A percentile compares a stretch with the other conserved stretches of the same genome.
These are phyloP conservation scores for Ptychadena robeensis DNA, from an alignment of 2,797 vertebrate genomes.

Conservation along the genomic window DNA sequence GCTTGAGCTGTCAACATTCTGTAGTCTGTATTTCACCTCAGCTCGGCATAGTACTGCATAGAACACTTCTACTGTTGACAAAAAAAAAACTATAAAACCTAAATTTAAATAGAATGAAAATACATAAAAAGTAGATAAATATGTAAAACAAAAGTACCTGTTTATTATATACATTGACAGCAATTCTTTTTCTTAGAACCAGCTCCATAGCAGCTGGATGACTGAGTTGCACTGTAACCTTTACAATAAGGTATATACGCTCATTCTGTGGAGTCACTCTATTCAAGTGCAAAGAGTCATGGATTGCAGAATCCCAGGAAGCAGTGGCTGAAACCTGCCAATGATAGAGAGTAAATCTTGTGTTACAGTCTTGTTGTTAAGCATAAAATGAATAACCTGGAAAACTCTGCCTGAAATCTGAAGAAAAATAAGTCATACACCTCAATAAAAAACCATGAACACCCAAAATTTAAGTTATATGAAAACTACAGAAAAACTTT, in stretches of 20 bases:
- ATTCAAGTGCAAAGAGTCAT: constrained; percentile 93
- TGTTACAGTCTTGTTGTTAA: not conserved
- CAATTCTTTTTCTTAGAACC: constrained; percentile 92
- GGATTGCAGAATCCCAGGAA: constrained; percentile 97
- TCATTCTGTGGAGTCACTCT: constrained; percentile 91
- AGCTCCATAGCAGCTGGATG: constrained; percentile 95
- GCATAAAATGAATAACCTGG: no score
- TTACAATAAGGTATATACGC: constrained; percentile 94
- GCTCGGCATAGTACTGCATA: no score
- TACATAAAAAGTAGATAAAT: not conserved
- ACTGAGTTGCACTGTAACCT: constrained; percentile 94
- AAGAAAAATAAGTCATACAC: no score
- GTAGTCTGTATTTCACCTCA: no score
- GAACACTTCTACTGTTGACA: no score
- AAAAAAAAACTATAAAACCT: no score
- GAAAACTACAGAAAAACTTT: no score
- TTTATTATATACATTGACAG: constrained; percentile 97
- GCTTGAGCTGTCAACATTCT: no score
- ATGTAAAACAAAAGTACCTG: constrained; percentile 78
- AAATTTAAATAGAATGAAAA: no score
- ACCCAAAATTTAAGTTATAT: no score
- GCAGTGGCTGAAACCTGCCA: constrained; percentile 87
- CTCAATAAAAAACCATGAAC: no score
- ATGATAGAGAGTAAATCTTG: not conserved
- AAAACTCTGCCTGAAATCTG: no score